These are phyloP conservation scores for Porites lobata DNA, from an alignment of 92 coral and sea anemone genomes.

Conservation along the genomic window DNA sequence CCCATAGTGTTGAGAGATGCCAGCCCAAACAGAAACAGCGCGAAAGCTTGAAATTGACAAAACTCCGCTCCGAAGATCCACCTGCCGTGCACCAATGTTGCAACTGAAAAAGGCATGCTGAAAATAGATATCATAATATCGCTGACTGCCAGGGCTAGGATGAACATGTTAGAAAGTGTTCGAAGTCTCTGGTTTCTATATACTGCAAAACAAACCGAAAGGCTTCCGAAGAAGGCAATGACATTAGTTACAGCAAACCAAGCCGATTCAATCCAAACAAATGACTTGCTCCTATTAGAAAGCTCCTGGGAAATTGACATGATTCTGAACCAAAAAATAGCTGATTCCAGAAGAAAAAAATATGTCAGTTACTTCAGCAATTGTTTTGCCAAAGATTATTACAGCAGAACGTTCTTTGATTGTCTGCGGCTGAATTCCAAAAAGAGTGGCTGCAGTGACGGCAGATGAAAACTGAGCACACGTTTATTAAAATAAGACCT, in stretches of 20 bases:
- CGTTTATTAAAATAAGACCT: background rate
- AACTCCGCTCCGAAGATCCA: slow-evolving; percentile 32
- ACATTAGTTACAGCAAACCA: slow-evolving; percentile 13
- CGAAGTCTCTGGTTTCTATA: slow-evolving; percentile 65
- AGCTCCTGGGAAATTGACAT: background rate
- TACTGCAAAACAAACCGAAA: slow-evolving; percentile 55
- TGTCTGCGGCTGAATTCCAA: background rate
- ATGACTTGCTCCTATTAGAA: background rate
- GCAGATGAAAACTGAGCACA: background rate
- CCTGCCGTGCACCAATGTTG: slow-evolving; percentile 55
- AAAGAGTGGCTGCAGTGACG: background rate
- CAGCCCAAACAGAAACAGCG: slow-evolving; percentile 56
- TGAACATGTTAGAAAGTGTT: slow-evolving; percentile 66
- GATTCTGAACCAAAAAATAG: background rate
- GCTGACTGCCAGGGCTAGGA: slow-evolving; percentile 69
- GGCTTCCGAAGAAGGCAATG: slow-evolving; percentile 45
- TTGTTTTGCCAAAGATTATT: background rate
- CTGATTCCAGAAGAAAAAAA: background rate
- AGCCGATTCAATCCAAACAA: slow-evolving; percentile 19
- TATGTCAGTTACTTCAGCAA: background rate
- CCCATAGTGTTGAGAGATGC: slow-evolving; percentile 73
- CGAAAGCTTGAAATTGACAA: slow-evolving; percentile 75
- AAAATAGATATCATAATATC: slow-evolving; percentile 67
- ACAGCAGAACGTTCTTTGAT: background rate
- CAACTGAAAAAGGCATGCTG: slow-evolving; percentile 73